A percentile compares a stretch with the other conserved stretches of the same genome.
Evolutionary conservation across 2,888 invertebrate species (phyloP).

Genomic region (Agrotis ipsilon): DNA sequence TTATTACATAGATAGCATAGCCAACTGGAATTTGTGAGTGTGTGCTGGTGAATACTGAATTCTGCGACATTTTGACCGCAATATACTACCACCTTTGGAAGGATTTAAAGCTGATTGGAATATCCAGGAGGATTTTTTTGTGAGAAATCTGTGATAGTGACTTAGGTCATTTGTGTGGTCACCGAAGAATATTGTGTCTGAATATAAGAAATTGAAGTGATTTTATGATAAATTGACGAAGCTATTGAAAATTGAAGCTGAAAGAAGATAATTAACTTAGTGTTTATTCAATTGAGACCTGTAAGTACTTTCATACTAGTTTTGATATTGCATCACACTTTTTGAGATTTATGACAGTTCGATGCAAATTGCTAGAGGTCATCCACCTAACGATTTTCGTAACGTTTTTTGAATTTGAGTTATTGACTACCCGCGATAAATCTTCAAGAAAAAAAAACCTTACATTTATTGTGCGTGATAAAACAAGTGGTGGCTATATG

Average conservation of each 20-base stretch:
- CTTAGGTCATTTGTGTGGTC: conserved; percentile 65
- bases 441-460: neutral
- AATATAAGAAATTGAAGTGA: conserved; percentile 60
- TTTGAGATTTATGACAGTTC: neutral
- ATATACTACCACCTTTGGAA: conserved; percentile 77
- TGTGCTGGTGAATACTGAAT: conserved; percentile 79
- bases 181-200: conserved; percentile 67
- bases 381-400: conserved; percentile 15
- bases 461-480: neutral
- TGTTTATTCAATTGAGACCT: conserved; percentile 32
- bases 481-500: too few species aligned
- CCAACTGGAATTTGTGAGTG: conserved; percentile 81
- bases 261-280: conserved; percentile 39
- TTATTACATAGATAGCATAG: conserved; percentile 74
- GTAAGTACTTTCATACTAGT: conserved; percentile 58
- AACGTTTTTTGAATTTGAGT: conserved; percentile 12
- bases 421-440: neutral
- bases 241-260: conserved; percentile 59
- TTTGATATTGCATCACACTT: neutral
- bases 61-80: conserved; percentile 78
- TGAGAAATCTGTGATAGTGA: conserved; percentile 81
- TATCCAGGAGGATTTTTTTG: conserved; percentile 65
- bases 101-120: conserved; percentile 69
- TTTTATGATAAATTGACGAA: conserved; percentile 58
- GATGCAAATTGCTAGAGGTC: conserved; percentile 18